Conservation (phyloP, 2,797 vertebrate species). For the Hydrolagus colliei region DNA sequence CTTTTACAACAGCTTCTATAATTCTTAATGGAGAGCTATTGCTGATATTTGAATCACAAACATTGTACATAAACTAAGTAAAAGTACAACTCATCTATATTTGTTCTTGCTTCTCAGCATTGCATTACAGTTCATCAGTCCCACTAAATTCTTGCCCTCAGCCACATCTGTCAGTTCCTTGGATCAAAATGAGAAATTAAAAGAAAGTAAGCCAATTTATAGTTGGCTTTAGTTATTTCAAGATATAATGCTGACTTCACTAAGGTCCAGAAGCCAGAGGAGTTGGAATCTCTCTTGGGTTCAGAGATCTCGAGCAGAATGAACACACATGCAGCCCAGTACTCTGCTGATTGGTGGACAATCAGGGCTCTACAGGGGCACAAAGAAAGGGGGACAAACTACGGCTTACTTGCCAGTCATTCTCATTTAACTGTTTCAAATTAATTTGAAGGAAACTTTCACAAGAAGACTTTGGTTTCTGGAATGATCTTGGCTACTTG, state of each 20-base stretch:
- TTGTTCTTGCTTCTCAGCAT: background rate
- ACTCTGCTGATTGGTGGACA: background rate
- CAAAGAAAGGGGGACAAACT: background rate
- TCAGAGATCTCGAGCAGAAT: background rate
- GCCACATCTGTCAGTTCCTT: constrained; percentile 10
- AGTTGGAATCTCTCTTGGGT: constrained; percentile 9
- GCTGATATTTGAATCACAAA: too few species aligned
- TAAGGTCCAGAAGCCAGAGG: background rate
- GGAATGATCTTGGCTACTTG: too few species aligned
- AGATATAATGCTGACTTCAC: background rate
- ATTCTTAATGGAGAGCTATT: too few species aligned
- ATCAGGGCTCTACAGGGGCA: background rate
- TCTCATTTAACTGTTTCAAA: too few species aligned
- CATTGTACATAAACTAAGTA: background rate
- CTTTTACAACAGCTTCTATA: too few species aligned
- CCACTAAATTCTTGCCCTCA: background rate
- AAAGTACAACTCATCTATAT: background rate
- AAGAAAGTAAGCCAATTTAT: background rate
- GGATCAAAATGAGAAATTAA: background rate
- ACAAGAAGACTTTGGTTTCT: too few species aligned
- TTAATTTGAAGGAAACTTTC: too few species aligned
- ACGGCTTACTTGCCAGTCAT: too few species aligned
- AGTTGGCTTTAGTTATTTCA: background rate
- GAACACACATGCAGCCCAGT: background rate
- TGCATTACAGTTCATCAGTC: background rate